A percentile compares a stretch with the other conserved stretches of the same genome.
phyloP scores from a whole-genome alignment of 23 tunicate species.

The Oikopleura dioica region DNA sequence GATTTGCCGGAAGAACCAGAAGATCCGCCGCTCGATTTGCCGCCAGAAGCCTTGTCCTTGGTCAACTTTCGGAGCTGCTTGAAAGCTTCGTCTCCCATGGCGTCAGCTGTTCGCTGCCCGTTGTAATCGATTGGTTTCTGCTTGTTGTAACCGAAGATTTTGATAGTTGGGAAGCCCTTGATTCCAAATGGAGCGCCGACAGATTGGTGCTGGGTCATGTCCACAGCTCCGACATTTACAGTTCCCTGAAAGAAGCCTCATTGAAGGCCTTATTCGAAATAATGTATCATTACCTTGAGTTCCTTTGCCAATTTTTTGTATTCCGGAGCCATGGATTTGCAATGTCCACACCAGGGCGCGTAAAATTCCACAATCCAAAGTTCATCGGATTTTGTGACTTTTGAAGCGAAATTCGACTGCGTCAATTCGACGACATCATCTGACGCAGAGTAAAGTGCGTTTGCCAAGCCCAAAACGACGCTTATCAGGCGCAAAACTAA shows the following conservation, averaged over 20 bases:
- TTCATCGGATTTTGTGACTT: constrained; percentile 72
- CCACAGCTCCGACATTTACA: constrained; percentile 83
- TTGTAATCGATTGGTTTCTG: constrained; percentile 57
- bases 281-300: constrained; percentile 30
- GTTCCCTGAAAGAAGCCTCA: constrained; percentile 38
- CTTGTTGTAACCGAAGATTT: constrained; percentile 76
- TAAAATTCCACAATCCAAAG: constrained; percentile 91
- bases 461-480: constrained; percentile 1
- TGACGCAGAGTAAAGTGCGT: constrained; percentile 25
- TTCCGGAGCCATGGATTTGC: constrained; percentile 37
- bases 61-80: constrained; percentile 39
- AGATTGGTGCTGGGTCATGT: constrained; percentile 52
- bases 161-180: constrained; percentile 85
- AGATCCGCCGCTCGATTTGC: constrained; percentile 11
- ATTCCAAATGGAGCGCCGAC: constrained; percentile 57
- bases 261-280: neutral
- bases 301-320: constrained; percentile 65
- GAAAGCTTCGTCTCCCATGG: constrained; percentile 52
- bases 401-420: constrained; percentile 29
- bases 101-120: constrained; percentile 45
- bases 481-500: neutral
- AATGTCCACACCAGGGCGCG: constrained; percentile 99
- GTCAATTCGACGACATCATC: constrained; percentile 78
- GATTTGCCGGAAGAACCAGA: neutral
- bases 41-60: constrained; percentile 37